These are phyloP conservation scores for Falco biarmicus DNA, from an alignment of 2,797 vertebrate genomes.

Conservation along the genomic window DNA sequence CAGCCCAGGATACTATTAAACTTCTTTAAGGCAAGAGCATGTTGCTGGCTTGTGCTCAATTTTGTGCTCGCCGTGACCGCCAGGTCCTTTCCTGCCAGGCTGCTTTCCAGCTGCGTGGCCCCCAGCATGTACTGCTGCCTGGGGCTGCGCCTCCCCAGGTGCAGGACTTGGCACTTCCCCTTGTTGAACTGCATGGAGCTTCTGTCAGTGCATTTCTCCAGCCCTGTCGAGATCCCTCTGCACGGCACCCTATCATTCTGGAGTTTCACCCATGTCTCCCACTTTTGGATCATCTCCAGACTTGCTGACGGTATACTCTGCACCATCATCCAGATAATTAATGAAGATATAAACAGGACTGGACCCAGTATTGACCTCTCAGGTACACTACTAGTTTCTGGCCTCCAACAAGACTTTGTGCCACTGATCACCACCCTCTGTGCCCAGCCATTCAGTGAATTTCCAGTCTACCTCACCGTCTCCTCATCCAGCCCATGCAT, in stretches of 20 bases:
- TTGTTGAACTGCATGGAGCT: neutral
- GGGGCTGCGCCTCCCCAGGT: neutral
- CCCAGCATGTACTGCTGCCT: neutral
- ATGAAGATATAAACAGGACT: neutral
- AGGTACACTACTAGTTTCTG: neutral
- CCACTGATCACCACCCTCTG: neutral
- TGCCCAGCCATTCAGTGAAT: neutral
- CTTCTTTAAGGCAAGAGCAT: neutral
- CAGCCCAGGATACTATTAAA: neutral
- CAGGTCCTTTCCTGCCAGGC: neutral
- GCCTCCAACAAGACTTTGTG: neutral
- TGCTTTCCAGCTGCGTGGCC: neutral
- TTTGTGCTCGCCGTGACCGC: neutral
- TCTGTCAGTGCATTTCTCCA: neutral
- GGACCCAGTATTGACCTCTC: neutral
- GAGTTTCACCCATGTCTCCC: neutral
- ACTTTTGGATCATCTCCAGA: neutral
- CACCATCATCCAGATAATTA: neutral
- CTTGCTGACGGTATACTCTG: neutral
- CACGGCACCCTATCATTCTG: fast-evolving
- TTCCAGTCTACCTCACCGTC: neutral
- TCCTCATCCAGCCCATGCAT: neutral
- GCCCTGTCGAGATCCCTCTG: fast-evolving
- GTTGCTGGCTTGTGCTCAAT: neutral
- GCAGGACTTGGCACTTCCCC: neutral